Conservation (phyloP, 2,113 vertebrate species). For the Hippocampus guttulatus region DNA sequence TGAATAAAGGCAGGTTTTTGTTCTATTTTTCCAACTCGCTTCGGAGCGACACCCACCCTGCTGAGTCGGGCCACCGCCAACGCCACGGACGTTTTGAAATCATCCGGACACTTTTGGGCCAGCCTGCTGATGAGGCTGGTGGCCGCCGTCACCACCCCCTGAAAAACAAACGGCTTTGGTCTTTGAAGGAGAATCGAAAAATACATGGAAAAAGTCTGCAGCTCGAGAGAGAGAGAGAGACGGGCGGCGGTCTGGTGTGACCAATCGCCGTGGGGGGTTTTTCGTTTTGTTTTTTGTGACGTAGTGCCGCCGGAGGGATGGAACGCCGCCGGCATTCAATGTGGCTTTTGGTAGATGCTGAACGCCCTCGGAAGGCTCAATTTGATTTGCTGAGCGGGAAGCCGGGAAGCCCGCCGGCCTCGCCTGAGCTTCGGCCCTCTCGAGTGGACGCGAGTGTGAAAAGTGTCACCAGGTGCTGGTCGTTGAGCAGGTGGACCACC, state of each 20-base stretch:
- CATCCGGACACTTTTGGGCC: conserved; percentile 85
- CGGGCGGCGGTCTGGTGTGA: no score
- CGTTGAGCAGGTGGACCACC: conserved; percentile 85
- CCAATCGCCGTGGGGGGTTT: no score
- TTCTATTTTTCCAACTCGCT: neutral
- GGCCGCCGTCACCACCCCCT: conserved; percentile 87
- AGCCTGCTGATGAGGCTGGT: conserved; percentile 83
- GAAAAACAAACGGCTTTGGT: neutral
- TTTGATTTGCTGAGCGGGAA: neutral
- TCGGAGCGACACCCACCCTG: conserved; percentile 61
- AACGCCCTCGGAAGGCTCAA: no score
- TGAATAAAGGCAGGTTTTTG: no score
- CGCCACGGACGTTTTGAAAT: conserved; percentile 84
- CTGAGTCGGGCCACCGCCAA: conserved; percentile 83
- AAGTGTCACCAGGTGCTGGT: conserved; percentile 81
- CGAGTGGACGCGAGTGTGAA: neutral
- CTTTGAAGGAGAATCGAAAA: neutral
- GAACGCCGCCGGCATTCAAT: no score
- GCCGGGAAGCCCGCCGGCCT: neutral
- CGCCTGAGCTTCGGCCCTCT: neutral
- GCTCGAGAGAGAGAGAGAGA: no score
- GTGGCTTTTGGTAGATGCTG: no score
- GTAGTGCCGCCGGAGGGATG: no score
- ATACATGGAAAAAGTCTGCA: no score
- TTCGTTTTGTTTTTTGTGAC: no score